Conservation (phyloP, 2,113 vertebrate species). For the Myrmophylax atrothorax region DNA sequence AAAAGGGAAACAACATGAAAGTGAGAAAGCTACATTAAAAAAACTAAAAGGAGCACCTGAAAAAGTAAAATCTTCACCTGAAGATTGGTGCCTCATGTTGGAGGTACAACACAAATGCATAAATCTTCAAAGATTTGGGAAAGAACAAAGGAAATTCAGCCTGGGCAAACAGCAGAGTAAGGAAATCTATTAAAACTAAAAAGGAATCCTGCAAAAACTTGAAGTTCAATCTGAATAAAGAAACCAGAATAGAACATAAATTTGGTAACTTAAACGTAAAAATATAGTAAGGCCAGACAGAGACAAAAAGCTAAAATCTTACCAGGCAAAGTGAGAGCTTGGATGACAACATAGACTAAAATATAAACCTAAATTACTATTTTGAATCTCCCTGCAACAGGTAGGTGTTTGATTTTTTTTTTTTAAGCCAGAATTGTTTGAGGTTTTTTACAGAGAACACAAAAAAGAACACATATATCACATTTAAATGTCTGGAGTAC, state of each 20-base stretch:
- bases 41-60: background rate
- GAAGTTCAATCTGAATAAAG: background rate
- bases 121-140: background rate
- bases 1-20: background rate
- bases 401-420: background rate
- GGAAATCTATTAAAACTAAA: background rate
- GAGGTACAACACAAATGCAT: background rate
- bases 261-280: background rate
- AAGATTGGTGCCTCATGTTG: background rate
- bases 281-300: background rate
- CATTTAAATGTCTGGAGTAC: background rate
- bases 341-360: background rate
- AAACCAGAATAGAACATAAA: background rate
- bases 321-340: background rate
- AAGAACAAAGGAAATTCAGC: background rate
- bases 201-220: rapidly evolving
- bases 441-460: background rate
- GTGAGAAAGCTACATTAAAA: background rate
- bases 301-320: background rate
- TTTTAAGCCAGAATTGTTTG: background rate
- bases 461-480: background rate
- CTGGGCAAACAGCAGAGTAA: background rate
- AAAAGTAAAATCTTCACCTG: background rate
- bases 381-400: background rate
- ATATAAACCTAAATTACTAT: background rate